A percentile compares a stretch with the other conserved stretches of the same genome.
These are phyloP conservation scores for Lagocephalus sceleratus DNA, from an alignment of 2,797 vertebrate species.

Conservation along the genomic window DNA sequence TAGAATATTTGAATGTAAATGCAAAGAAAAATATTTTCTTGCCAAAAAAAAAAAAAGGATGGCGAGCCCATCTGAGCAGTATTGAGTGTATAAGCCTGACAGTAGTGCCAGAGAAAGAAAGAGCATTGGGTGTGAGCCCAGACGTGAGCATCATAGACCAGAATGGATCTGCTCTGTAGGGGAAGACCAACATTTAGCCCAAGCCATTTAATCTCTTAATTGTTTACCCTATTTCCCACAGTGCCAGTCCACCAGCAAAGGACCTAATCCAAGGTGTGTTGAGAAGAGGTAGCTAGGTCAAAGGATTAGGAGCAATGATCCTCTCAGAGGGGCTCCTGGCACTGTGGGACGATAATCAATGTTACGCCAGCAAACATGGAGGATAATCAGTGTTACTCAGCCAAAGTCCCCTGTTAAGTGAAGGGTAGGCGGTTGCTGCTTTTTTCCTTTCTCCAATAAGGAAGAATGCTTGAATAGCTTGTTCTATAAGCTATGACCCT, in stretches of 20 bases:
- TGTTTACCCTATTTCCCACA: slow-evolving; percentile 70
- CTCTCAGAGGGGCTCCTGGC: slow-evolving; percentile 69
- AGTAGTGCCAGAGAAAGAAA: slow-evolving; percentile 59
- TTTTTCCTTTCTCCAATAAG: slow-evolving; percentile 27
- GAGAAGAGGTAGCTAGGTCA: slow-evolving; percentile 70
- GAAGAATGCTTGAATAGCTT: slow-evolving; percentile 1
- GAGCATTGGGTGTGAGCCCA: slow-evolving; percentile 64
- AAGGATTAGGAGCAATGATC: slow-evolving; percentile 76
- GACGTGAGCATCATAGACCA: slow-evolving; percentile 46
- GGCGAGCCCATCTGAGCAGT: slow-evolving; percentile 42
- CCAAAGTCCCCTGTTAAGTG: slow-evolving; percentile 56
- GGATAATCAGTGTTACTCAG: slow-evolving; percentile 69
- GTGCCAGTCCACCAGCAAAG: slow-evolving; percentile 52
- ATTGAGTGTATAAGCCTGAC: slow-evolving; percentile 48
- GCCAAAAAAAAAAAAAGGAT: slow-evolving; percentile 29
- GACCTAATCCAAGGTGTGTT: slow-evolving; percentile 70
- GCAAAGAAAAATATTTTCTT: slow-evolving; percentile 12
- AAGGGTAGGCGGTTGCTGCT: slow-evolving; percentile 39
- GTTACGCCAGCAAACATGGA: slow-evolving; percentile 64
- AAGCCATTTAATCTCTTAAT: slow-evolving; percentile 75
- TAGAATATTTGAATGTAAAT: slow-evolving; percentile 42
- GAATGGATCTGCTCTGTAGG: slow-evolving; percentile 56
- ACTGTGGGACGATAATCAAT: slow-evolving; percentile 67
- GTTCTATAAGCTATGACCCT: no score
- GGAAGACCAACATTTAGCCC: slow-evolving; percentile 56